Evolutionary conservation across 2,888 invertebrate species (phyloP), one percentile per base, ranked within the genome.

Genomic region (Chalcosyrphus nemorum): DNA sequence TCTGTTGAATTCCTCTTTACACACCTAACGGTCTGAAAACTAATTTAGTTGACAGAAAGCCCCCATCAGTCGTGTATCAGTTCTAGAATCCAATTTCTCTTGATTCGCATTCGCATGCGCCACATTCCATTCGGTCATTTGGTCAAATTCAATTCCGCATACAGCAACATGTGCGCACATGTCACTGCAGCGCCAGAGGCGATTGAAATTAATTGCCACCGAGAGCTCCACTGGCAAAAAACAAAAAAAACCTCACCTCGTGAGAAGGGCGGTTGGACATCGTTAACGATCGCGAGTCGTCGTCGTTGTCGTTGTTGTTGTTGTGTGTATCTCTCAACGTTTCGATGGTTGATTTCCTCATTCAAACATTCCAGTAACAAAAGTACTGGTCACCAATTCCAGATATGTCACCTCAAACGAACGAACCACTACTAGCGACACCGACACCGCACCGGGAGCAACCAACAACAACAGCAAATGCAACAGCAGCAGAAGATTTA

Each of bases 181-280:
- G 81, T 74, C 68, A 61, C 50, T 61, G 70, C 66, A 66, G 45
- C 56, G 35, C 32, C 19, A 19, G 17, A 66, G 63, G 74, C 84
- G 80, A 81, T 85, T 81, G 70, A 66, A 85, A 59, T 76, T 81
- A 65, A 81, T 84, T 84, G 80, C 84, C 74, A 80, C 74, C 74
- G 68, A 70, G 54, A 70, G 54, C 21, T 47, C 50, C n/a, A n/a
- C n/a, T 27, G 15, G 47, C 45, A 50, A 65, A 81, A 76, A 81
- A 77, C 72, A 35, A 50, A 65, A 81, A 76, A 81, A 77, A 68
- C 45, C 70, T 82, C 68, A 77, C 72, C 72, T 81, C 81, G 66
- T 65, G 57, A 76, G 74, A 80, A 86, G 86, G 86, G 86, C 82
- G 81, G n/a, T 84, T 78, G 78, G 86, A 77, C 84, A 76, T 85